Percentiles rank a stretch among this genome's conserved stretches.
phyloP scores from a whole-genome alignment of 2,888 invertebrate species.

The Trachelus iudaicus region DNA sequence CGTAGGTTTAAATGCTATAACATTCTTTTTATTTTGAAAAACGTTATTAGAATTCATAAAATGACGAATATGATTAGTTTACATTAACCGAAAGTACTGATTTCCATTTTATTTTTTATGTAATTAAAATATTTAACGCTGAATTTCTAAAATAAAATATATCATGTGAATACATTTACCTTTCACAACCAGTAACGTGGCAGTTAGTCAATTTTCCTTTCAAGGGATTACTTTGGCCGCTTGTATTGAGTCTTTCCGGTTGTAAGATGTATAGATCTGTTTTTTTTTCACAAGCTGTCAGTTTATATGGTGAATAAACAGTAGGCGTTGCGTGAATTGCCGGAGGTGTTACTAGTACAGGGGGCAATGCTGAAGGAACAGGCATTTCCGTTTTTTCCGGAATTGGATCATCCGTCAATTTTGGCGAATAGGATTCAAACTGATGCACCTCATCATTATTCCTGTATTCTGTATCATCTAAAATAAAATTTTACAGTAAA shows the following conservation, averaged over 20 bases:
- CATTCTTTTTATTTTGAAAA: no score
- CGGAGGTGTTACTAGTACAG: constrained; percentile 50
- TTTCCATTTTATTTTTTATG: background rate
- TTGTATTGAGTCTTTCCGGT: constrained; percentile 81
- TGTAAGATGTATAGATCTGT: constrained; percentile 88
- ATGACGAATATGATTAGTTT: no score
- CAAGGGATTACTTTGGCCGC: constrained; percentile 82
- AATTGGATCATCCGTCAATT: constrained; percentile 65
- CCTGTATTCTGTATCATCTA: constrained; percentile 45
- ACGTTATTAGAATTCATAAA: no score
- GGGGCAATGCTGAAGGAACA: constrained; percentile 49
- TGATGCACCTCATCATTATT: constrained; percentile 54
- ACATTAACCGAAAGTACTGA: background rate
- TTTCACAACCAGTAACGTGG: constrained; percentile 88
- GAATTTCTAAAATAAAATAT: background rate
- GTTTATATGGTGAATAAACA: constrained; percentile 53
- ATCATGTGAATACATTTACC: constrained; percentile 65
- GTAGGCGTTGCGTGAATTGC: constrained; percentile 72
- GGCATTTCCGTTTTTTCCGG: constrained; percentile 63
- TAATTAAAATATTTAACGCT: background rate
- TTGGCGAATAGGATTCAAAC: constrained; percentile 52
- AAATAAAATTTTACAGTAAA: no score
- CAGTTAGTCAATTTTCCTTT: constrained; percentile 92
- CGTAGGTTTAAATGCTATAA: no score
- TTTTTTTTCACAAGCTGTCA: constrained; percentile 85